Percentiles rank a stretch among this genome's conserved stretches.
Conservation (phyloP, 2,888 invertebrate genomes). For the Synanthedon myopaeformis region DNA sequence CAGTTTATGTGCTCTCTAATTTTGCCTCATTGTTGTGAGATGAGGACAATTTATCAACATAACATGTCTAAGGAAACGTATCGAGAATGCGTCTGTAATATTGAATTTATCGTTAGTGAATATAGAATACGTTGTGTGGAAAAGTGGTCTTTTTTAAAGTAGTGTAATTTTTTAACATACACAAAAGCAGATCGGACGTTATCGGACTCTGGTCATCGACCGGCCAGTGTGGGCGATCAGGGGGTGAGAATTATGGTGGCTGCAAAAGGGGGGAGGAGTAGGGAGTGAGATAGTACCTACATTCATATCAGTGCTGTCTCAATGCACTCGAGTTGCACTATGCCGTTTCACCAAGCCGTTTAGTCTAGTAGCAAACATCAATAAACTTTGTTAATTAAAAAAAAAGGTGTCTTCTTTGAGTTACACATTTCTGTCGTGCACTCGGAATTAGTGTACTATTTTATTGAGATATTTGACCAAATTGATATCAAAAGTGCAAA, state of each 20-base stretch:
- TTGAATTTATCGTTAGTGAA: no score
- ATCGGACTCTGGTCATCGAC: not conserved
- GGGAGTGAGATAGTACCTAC: no score
- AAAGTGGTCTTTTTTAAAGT: no score
- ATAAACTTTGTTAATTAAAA: not conserved
- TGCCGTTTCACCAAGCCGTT: not conserved
- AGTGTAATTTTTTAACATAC: not conserved
- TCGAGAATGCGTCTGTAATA: no score
- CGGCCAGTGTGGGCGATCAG: not conserved
- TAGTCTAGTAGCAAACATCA: not conserved
- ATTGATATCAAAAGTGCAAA: no score
- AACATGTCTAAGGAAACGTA: no score
- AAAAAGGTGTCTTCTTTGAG: no score
- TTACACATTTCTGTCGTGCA: no score
- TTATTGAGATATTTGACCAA: no score
- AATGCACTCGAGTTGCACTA: constrained; percentile 5
- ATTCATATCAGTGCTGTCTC: constrained; percentile 12
- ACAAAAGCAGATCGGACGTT: not conserved
- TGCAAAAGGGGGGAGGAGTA: no score
- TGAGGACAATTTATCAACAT: constrained; percentile 2
- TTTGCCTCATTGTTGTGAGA: constrained; percentile 15
- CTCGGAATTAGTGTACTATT: no score
- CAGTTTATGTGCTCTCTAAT: constrained; percentile 41
- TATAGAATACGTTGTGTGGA: no score
- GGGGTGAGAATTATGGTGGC: not conserved